These are phyloP conservation scores for Nibea albiflora DNA, from an alignment of 2,113 vertebrate species.

Conservation along the genomic window DNA sequence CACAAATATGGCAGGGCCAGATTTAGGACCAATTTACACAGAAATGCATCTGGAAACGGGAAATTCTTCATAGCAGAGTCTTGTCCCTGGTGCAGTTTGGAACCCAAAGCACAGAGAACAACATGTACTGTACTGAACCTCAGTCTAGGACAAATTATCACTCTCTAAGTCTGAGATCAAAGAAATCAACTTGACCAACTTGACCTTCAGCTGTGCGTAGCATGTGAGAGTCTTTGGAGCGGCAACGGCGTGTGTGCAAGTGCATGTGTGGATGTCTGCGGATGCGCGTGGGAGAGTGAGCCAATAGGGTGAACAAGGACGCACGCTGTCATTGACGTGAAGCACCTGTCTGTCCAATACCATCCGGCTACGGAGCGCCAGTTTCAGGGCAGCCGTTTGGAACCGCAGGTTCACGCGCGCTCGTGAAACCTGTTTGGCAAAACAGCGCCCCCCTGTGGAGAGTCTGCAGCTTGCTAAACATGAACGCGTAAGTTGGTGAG, in stretches of 20 bases:
- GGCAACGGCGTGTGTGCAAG: background rate
- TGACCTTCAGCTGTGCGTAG: constrained; percentile 49
- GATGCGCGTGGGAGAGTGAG: background rate
- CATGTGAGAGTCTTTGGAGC: constrained; percentile 30
- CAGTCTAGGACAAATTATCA: constrained; percentile 33
- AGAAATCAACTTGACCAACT: constrained; percentile 54
- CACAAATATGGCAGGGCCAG: background rate
- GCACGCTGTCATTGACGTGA: constrained; percentile 6
- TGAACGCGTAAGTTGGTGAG: background rate
- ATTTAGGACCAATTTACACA: constrained; percentile 15
- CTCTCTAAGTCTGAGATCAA: constrained; percentile 60
- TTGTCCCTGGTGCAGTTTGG: constrained; percentile 31
- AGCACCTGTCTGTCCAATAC: constrained; percentile 1
- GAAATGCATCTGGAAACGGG: background rate
- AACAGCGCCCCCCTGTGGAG: constrained; percentile 5
- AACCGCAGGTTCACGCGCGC: background rate
- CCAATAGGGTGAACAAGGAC: constrained; percentile 14
- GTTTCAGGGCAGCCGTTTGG: background rate
- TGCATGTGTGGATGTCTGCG: background rate
- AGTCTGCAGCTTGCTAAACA: background rate
- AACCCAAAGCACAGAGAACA: constrained; percentile 25
- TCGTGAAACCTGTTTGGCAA: background rate
- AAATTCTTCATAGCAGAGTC: constrained; percentile 24
- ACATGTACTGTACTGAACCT: constrained; percentile 24
- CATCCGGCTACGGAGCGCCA: background rate